Conservation (phyloP, 2,888 invertebrate species). For the Lottia scabra region DNA sequence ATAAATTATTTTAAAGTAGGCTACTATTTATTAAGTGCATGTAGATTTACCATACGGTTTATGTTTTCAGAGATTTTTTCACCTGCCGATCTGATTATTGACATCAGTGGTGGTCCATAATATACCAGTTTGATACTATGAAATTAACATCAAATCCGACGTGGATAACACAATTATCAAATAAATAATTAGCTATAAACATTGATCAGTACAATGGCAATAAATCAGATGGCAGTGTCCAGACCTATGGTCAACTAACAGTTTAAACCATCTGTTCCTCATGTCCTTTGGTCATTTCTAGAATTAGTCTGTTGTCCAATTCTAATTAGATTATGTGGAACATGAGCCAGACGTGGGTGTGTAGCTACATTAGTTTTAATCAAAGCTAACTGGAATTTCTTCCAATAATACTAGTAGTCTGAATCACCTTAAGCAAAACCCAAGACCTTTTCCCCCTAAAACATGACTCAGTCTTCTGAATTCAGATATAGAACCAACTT, state of each 20-base stretch:
- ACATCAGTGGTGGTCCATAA: not conserved
- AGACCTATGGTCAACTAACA: not conserved
- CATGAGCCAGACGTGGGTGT: no score
- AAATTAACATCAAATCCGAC: no score
- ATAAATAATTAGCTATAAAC: no score
- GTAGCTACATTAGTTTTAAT: not conserved
- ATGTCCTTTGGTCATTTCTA: not conserved
- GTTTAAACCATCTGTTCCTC: not conserved
- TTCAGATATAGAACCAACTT: no score
- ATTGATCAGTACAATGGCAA: not conserved
- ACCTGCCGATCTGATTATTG: not conserved
- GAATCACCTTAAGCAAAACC: no score
- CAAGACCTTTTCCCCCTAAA: no score
- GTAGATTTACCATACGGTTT: not conserved
- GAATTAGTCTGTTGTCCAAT: not conserved
- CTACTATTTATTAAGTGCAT: not conserved
- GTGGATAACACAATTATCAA: no score
- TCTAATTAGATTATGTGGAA: not conserved
- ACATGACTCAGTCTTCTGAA: no score
- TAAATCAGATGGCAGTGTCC: not conserved
- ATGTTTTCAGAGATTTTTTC: not conserved
- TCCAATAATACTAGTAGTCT: not conserved
- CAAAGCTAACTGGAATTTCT: not conserved
- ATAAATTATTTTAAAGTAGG: not conserved
- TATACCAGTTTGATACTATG: not conserved